Percentiles rank a stretch among this genome's conserved stretches.
Conservation (phyloP, 2,888 invertebrate species). For the Miltochrista miniata region DNA sequence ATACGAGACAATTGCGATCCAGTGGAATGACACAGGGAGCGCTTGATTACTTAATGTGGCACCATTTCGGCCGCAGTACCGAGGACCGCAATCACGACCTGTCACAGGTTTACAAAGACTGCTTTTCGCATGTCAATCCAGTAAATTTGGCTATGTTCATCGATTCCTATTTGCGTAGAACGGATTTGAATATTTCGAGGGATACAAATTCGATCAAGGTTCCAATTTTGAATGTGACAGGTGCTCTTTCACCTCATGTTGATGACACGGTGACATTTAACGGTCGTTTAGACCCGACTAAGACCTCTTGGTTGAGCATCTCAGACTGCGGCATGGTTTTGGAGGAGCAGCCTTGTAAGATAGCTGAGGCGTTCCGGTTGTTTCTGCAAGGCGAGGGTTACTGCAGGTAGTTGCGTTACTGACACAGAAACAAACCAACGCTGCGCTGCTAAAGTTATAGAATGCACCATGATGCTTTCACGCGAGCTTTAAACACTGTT, state of each 20-base stretch:
- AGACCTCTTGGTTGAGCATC: conserved; percentile 99
- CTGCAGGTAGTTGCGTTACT: conserved; percentile 86
- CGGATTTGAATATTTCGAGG: conserved; percentile 92
- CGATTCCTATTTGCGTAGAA: conserved; percentile 96
- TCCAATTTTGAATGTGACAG: conserved; percentile 97
- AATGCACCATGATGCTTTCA: conserved; percentile 77
- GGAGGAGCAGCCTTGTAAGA: conserved; percentile 98
- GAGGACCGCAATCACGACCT: conserved; percentile 97
- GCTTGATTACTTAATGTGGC: conserved; percentile 99
- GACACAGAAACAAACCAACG: conserved; percentile 42
- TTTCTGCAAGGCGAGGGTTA: conserved; percentile 99
- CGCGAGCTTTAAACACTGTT: conserved; percentile 80
- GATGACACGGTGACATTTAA: conserved; percentile 99
- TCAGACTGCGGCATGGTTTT: conserved; percentile 99
- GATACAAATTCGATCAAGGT: conserved; percentile 87
- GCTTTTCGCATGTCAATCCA: conserved; percentile 97
- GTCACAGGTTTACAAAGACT: conserved; percentile 95
- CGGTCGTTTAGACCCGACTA: conserved; percentile 96
- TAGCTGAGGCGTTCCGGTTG: conserved; percentile 97
- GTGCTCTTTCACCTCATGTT: conserved; percentile 96
- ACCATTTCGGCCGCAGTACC: conserved; percentile 96
- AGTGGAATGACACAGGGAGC: conserved; percentile 97
- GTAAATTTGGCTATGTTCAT: conserved; percentile 97
- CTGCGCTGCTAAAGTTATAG: conserved; percentile 62
- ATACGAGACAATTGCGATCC: conserved; percentile 92